Evolutionary conservation across 2,113 vertebrate species (phyloP).

Genomic region (Rhizomys pruinosus): DNA sequence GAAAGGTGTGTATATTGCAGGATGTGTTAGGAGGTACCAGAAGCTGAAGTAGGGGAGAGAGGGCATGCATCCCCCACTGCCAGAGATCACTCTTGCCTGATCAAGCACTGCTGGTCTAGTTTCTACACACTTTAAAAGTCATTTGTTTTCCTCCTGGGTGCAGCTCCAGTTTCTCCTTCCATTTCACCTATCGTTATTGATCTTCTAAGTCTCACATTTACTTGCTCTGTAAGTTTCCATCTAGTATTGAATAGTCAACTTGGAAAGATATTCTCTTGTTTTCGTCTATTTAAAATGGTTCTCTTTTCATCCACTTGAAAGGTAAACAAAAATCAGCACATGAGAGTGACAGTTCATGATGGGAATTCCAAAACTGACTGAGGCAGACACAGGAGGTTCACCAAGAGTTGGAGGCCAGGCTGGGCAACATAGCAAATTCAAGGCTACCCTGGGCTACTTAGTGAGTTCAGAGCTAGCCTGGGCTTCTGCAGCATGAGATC

Average conservation of each 20-base stretch:
- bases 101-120: neutral
- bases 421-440: neutral
- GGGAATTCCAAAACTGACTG: neutral
- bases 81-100: neutral
- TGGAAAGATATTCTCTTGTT: conserved; percentile 23
- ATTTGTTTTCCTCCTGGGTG: neutral
- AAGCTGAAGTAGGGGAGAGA: neutral
- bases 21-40: neutral
- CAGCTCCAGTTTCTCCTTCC: neutral
- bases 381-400: neutral
- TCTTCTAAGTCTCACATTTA: neutral
- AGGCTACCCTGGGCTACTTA: neutral
- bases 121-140: neutral
- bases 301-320: conserved; percentile 22
- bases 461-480: neutral
- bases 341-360: neutral
- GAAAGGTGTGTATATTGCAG: neutral
- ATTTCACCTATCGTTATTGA: neutral
- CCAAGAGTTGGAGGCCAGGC: neutral
- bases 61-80: rapidly evolving
- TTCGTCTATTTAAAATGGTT: neutral
- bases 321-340: conserved; percentile 21
- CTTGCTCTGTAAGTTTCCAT: neutral
- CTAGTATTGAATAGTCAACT: neutral
- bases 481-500: neutral